Percentiles rank a stretch among this genome's conserved stretches.
These are phyloP conservation scores for Palythoa caribaeorum DNA, from an alignment of 92 coral and sea anemone genomes.

Conservation along the genomic window DNA sequence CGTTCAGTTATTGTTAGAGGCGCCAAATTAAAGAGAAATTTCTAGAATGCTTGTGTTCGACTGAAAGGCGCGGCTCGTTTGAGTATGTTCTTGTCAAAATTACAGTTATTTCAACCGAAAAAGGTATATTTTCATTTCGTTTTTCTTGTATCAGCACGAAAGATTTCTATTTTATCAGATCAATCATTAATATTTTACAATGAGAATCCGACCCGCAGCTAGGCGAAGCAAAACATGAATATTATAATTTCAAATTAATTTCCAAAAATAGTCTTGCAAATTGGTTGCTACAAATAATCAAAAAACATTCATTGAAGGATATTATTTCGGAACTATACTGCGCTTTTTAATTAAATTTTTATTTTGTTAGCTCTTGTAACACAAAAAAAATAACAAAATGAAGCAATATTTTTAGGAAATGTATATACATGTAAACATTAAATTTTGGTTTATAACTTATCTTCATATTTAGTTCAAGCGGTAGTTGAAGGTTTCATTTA, in stretches of 20 bases:
- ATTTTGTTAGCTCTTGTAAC: not conserved
- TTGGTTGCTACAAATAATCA: constrained; percentile 25
- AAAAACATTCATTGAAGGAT: constrained; percentile 38
- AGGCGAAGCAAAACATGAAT: constrained; percentile 26
- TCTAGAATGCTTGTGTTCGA: constrained; percentile 21
- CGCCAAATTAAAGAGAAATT: not conserved
- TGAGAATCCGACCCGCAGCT: constrained; percentile 5
- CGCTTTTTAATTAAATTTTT: constrained; percentile 13
- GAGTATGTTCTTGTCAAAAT: not conserved
- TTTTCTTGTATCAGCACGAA: constrained; percentile 27
- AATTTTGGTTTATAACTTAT: not conserved
- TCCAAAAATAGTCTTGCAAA: constrained; percentile 44
- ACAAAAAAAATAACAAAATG: not conserved
- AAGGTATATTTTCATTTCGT: not conserved
- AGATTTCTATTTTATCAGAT: constrained; percentile 6
- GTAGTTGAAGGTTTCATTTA: not conserved
- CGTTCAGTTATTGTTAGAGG: constrained; percentile 25
- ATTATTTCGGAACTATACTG: constrained; percentile 40
- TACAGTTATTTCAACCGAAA: constrained; percentile 10
- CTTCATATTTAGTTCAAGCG: not conserved
- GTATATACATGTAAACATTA: not conserved
- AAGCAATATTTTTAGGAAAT: not conserved
- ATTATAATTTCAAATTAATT: constrained; percentile 35
- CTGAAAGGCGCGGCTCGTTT: not conserved
- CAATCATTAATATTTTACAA: constrained; percentile 32